Evolutionary conservation across 53 echinoderm and acorn worm genomes (phyloP).

Genomic region (Henricia sp.): DNA sequence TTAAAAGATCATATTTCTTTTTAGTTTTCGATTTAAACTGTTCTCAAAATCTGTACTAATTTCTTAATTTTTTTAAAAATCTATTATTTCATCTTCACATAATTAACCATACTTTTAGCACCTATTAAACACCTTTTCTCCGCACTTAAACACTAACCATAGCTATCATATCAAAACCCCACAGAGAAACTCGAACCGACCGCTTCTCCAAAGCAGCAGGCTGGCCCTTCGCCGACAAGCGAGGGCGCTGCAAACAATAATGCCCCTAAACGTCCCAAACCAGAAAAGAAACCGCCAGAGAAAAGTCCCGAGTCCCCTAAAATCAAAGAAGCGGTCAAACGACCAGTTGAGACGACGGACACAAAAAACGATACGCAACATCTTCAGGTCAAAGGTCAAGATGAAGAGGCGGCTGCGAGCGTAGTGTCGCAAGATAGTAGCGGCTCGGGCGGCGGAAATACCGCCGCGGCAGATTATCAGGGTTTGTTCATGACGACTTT

Average conservation of each 20-base stretch:
- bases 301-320: conserved; percentile 62
- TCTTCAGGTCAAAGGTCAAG: conserved; percentile 38
- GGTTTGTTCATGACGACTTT: conserved; percentile 96
- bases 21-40: not conserved
- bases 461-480: conserved; percentile 66
- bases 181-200: conserved; percentile 44
- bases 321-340: conserved; percentile 39
- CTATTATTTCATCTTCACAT: not conserved
- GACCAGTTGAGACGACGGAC: too few species aligned
- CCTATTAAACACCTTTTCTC: not conserved
- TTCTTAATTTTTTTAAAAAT: not conserved
- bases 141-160: conserved; percentile 37
- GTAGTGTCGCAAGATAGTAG: conserved; percentile 84
- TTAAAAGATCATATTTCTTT: not conserved
- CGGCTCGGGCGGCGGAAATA: conserved; percentile 71
- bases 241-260: conserved; percentile 8
- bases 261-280: not conserved
- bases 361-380: too few species aligned
- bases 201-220: conserved; percentile 38
- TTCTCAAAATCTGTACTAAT: not conserved
- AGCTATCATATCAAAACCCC: conserved; percentile 33
- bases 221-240: conserved; percentile 7
- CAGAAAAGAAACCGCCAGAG: conserved; percentile 30
- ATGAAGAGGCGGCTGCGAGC: conserved; percentile 68
- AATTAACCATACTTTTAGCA: too few species aligned